Conservation (phyloP, 2,113 vertebrate species). For the Theristicus caerulescens region DNA sequence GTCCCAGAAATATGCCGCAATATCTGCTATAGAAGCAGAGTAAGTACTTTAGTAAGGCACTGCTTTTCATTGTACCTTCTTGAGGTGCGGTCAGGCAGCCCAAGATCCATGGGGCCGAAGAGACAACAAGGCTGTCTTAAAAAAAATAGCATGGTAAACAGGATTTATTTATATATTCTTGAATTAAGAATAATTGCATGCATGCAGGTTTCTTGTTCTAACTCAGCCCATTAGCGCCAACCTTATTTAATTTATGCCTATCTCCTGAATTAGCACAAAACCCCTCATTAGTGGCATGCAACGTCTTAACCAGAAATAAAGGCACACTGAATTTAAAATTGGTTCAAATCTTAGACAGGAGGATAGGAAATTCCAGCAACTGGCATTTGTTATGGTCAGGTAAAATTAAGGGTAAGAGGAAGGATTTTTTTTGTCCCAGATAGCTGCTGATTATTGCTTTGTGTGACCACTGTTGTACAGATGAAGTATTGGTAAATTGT, state of each 20-base stretch:
- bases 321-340: not conserved
- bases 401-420: not conserved
- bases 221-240: not conserved
- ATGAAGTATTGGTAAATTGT: not conserved
- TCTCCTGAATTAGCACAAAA: not conserved
- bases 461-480: not conserved
- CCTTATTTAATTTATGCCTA: not conserved
- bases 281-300: not conserved
- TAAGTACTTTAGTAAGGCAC: not conserved
- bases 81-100: not conserved
- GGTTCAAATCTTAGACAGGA: not conserved
- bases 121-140: not conserved
- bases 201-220: not conserved
- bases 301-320: not conserved
- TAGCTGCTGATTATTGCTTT: not conserved
- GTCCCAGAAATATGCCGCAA: rapidly evolving
- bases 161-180: not conserved
- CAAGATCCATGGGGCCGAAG: not conserved
- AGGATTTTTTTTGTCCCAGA: not conserved
- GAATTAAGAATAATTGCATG: not conserved
- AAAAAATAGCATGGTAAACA: not conserved
- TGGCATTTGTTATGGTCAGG: not conserved
- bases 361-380: not conserved
- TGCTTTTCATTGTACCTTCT: not conserved
- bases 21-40: not conserved